Base-by-base conservation (phyloP, 2,797 vertebrate species). In the Psittacula derbiana region DNA sequence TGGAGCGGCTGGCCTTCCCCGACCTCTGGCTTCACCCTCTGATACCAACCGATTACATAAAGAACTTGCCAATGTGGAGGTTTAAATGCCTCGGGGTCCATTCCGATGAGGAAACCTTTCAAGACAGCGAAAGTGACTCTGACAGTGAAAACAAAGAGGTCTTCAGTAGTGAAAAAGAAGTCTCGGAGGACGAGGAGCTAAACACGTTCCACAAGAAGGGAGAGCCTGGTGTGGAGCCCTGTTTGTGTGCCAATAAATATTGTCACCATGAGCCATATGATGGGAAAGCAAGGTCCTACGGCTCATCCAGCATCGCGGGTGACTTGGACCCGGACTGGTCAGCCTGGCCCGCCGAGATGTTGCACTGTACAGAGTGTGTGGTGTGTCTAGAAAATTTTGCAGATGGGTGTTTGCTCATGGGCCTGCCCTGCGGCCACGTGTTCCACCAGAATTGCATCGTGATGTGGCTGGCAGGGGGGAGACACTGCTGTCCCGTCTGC, bases 371-470 rank as follows among this genome's bases (percentile, higher is more conserved):
- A 0, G 99, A 99, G 92, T 99, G 99, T 3, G 99, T 99, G 52
- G 99, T 99, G 74, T 99, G 99, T 97, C 98, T 99, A 88, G 99
- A 99, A 92, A 99, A 99, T 98, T 99, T 99, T 95, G 97, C 97
- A 43, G 92, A 95, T 1, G 98, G 98, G 53, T 99, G 99, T 95
- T 97, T 99, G 82, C 97, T 99, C 15, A 99, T 99, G 99, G 99
- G 98, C 21, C 96, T 99, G 93, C 99, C 99, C 0, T 99, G 99
- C 40, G 98, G 99, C 96, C 99, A 99, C 12, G 99, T 98, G 88
- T 99, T 99, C 97, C 99, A 99, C 97, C 99, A 99, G 97, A 98
- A 98, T 94, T 99, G 99, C 98, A 99, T 99, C 44, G 98, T 98
- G 90, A 98, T 99, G 92, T 99, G 99, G 99, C 92, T 99, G 95